These are phyloP conservation scores for Caracal caracal DNA, from an alignment of 2,113 vertebrate genomes.

Conservation along the genomic window DNA sequence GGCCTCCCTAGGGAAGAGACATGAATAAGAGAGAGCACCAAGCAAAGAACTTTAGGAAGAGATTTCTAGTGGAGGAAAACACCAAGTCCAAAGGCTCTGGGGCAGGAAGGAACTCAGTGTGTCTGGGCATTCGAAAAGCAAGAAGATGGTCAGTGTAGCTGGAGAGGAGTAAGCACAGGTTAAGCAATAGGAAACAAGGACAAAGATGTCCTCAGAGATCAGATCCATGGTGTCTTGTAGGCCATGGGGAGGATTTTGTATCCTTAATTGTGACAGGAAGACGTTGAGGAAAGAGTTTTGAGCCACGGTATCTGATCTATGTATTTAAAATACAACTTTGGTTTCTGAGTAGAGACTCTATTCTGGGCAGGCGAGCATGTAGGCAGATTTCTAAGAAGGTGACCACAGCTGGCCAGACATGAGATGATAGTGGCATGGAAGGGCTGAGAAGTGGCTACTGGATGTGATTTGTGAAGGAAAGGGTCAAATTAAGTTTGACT, in stretches of 20 bases:
- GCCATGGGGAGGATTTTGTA: not conserved
- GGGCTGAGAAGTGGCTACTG: not conserved
- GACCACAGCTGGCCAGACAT: not conserved
- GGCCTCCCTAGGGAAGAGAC: not conserved
- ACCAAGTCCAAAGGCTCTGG: not conserved
- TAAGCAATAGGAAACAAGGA: not conserved
- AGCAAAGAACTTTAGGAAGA: not conserved
- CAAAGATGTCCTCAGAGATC: not conserved
- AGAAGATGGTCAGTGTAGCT: not conserved
- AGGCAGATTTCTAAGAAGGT: not conserved
- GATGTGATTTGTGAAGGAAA: not conserved
- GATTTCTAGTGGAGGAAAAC: not conserved
- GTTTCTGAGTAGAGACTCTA: not conserved
- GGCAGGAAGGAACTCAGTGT: not conserved
- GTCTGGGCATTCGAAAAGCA: not conserved
- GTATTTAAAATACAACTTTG: not conserved
- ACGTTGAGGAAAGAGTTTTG: not conserved
- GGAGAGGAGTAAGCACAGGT: not conserved
- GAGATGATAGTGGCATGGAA: no score
- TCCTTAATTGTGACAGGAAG: slow-evolving; percentile 6
- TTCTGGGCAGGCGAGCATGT: not conserved
- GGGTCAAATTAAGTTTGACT: not conserved
- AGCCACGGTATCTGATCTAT: not conserved
- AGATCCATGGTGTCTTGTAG: not conserved
- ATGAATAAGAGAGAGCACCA: not conserved